Conservation (phyloP, 2,113 vertebrate genomes). For the Cathartes aura region DNA sequence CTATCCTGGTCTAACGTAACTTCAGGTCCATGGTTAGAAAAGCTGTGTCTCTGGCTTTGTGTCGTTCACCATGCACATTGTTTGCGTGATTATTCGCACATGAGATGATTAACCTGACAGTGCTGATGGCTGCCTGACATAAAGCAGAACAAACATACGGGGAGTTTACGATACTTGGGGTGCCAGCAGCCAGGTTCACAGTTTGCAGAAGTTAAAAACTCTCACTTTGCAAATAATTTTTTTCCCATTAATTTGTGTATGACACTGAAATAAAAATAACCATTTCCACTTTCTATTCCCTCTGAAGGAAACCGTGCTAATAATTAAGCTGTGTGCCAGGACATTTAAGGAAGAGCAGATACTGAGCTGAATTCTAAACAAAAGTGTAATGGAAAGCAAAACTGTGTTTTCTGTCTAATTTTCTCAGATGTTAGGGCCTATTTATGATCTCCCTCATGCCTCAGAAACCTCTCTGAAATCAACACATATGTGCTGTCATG, state of each 20-base stretch:
- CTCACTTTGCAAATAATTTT: background rate
- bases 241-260: background rate
- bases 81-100: fast-evolving
- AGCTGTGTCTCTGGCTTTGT: background rate
- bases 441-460: conserved; percentile 68
- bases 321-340: background rate
- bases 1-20: background rate
- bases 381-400: background rate
- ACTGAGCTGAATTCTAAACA: conserved; percentile 49
- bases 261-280: background rate
- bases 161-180: background rate
- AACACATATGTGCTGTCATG: conserved; percentile 72
- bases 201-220: background rate
- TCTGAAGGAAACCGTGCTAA: background rate
- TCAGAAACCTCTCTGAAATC: conserved; percentile 66
- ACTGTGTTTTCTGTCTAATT: conserved; percentile 56
- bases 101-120: background rate
- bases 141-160: background rate
- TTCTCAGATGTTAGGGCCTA: conserved; percentile 67
- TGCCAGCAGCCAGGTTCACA: background rate
- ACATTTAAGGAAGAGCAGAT: conserved; percentile 22
- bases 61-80: background rate
- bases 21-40: background rate
- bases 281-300: background rate
- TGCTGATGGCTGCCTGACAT: background rate